phyloP scores from a whole-genome alignment of 2,113 vertebrate genomes.

The Ptilonorhynchus violaceus region DNA sequence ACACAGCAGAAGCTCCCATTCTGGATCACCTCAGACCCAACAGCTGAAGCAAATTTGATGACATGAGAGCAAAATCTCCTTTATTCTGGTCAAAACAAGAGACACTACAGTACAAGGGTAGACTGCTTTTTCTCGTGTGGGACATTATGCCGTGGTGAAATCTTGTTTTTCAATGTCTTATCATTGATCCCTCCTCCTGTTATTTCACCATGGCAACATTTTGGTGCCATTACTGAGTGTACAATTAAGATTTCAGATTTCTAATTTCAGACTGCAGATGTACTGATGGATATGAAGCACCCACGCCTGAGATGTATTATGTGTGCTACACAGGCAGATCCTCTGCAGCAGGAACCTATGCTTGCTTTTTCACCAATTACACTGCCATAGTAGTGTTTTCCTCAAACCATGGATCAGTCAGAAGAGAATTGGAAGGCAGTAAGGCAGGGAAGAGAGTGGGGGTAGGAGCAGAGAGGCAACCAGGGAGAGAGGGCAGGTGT shows the following conservation, averaged over 20 bases:
- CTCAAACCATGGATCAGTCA: neutral
- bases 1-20: neutral
- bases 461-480: neutral
- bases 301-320: slow-evolving; percentile 19
- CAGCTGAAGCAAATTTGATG: neutral
- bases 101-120: neutral
- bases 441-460: neutral
- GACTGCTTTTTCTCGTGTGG: neutral
- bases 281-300: slow-evolving; percentile 45
- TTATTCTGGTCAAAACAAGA: neutral
- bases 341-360: neutral
- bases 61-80: neutral
- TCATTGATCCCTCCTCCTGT: slow-evolving; percentile 6
- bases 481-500: neutral
- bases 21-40: neutral
- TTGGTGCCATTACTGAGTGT: slow-evolving; percentile 16
- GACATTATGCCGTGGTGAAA: neutral
- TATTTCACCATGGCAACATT: slow-evolving; percentile 53
- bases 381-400: neutral
- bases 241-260: slow-evolving; percentile 52
- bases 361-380: neutral
- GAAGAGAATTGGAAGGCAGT: neutral
- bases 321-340: neutral
- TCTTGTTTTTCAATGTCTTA: slow-evolving; percentile 7
- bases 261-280: slow-evolving; percentile 60